phyloP scores from a whole-genome alignment of 2,797 vertebrate species.

The Thalassophryne amazonica region DNA sequence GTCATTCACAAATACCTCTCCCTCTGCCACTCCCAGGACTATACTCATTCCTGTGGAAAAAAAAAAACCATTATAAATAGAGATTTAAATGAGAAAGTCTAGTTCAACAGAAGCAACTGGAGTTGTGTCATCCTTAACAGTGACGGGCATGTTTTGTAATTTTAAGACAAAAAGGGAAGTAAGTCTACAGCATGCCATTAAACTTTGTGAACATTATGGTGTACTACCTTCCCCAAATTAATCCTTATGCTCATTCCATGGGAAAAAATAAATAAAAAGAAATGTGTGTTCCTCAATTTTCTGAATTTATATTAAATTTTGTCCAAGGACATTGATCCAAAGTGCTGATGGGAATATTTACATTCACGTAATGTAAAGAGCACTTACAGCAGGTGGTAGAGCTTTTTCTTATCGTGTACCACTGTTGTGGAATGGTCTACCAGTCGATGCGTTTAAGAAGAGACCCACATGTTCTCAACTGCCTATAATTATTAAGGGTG shows the following conservation, averaged over 20 bases:
- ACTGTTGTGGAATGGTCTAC: no score
- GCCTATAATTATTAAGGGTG: no score
- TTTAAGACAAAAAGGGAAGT: slow-evolving; percentile 3
- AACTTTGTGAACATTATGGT: neutral
- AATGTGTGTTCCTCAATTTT: neutral
- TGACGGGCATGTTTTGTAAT: slow-evolving; percentile 13
- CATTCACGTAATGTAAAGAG: no score
- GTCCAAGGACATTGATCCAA: no score
- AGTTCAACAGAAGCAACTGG: slow-evolving; percentile 12
- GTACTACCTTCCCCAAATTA: neutral
- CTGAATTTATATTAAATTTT: no score
- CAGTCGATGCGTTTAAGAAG: no score
- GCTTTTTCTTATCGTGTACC: no score
- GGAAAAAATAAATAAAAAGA: neutral
- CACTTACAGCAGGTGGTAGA: no score
- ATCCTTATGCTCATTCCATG: neutral
- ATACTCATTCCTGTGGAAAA: slow-evolving; percentile 89
- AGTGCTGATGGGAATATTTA: no score
- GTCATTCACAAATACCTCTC: slow-evolving; percentile 97
- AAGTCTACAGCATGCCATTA: slow-evolving; percentile 8
- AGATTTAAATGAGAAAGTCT: slow-evolving; percentile 1
- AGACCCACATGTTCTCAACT: no score
- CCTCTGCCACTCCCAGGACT: slow-evolving; percentile 95
- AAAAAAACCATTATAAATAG: no score
- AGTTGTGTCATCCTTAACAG: slow-evolving; percentile 3